Conservation (phyloP, 2,888 invertebrate genomes). For the Flexamia atlantica region DNA sequence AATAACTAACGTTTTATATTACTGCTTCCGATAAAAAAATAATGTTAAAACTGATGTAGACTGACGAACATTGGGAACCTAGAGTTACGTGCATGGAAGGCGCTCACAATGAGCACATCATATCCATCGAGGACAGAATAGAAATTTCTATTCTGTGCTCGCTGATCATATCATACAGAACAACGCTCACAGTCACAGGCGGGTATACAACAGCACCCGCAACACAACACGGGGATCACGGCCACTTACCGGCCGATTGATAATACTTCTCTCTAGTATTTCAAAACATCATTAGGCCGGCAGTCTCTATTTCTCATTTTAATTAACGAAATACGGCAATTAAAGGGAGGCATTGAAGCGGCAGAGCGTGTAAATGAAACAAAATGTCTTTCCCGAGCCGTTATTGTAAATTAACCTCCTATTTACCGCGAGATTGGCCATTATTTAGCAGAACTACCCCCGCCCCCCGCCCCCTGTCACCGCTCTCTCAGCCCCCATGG, state of each 20-base stretch:
- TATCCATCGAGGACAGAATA: too few species aligned
- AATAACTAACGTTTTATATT: too few species aligned
- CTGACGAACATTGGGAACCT: too few species aligned
- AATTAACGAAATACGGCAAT: slow-evolving; percentile 60
- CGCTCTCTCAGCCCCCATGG: background rate
- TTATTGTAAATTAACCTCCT: slow-evolving; percentile 49
- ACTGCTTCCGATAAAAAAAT: too few species aligned
- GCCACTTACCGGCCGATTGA: slow-evolving; percentile 21
- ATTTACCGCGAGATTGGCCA: slow-evolving; percentile 38
- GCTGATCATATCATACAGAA: too few species aligned
- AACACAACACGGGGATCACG: too few species aligned
- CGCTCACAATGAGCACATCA: too few species aligned
- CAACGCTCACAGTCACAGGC: too few species aligned
- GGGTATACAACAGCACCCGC: too few species aligned
- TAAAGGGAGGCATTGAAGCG: slow-evolving; percentile 55
- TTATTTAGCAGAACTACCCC: slow-evolving; percentile 30
- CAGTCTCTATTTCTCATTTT: slow-evolving; percentile 44
- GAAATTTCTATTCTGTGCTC: too few species aligned
- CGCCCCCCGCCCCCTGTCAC: background rate
- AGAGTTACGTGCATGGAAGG: too few species aligned
- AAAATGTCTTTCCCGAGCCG: slow-evolving; percentile 39
- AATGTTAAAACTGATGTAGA: too few species aligned
- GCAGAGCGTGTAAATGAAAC: slow-evolving; percentile 41
- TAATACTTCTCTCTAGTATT: background rate
- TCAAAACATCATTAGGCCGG: slow-evolving; percentile 24